Evolutionary conservation across 2,888 invertebrate genomes (phyloP), one percentile per base, ranked within the genome.

Genomic region (Tetragonula carbonaria): DNA sequence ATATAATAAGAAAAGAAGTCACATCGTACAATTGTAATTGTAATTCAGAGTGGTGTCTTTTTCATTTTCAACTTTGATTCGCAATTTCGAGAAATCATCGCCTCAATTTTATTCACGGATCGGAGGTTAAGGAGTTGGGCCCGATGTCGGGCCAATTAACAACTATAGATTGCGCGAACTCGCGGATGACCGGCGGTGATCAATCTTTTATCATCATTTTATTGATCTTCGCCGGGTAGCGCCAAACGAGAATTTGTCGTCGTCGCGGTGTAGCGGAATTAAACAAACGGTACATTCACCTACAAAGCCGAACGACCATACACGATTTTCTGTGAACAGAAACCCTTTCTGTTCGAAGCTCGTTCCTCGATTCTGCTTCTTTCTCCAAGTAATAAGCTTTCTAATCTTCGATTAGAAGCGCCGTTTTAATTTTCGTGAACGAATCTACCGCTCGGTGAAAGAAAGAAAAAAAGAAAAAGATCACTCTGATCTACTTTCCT

Each of bases 251-350:
- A 71, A 74, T 74, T 59, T 55, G 38, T 68, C 63, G 68, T 8
- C 38, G 68, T 8, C 38, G 63, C 23, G 62, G 50, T 72, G 55
- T 68, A 73, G 45, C 65, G 78, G 83, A 84, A 83, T 83, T 67
- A 78, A 75, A 70, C 75, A 78, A 84, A 84, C 84, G 84, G 83
- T 84, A 83, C 83, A 78, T 83, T 84, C 84, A 78, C 78, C 83
- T 83, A 84, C 72, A 84, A 84, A 84, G 62, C 83, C 65, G 59
- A 59, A 80, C 74, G 55, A 38, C 68, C 81, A 74, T 74, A 59
- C 28, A 28, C 74, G 65, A 74, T 82, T 71, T 74, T 70, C 65
- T 55, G 59, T 59, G 70, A 59, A 57, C n/a, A 66, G 53, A 28
- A 28, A 53, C 51, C 70, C 57, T 65, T 80, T 59, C 63, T 8